Conservation (phyloP, 2,113 vertebrate genomes). For the Hyaena hyaena region DNA sequence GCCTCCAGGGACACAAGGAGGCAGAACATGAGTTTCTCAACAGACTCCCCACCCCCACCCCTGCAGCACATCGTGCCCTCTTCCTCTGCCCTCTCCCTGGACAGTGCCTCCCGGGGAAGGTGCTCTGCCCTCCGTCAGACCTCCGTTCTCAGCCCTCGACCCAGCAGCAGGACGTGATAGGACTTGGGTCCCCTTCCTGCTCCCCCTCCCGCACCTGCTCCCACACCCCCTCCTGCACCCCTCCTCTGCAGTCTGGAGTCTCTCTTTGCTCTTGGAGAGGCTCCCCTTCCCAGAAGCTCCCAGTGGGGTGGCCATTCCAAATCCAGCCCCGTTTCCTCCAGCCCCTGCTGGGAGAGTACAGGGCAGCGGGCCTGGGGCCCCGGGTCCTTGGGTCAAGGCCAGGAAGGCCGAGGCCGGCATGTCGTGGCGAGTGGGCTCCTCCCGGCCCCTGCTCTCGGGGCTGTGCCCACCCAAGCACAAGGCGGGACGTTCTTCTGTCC, state of each 20-base stretch:
- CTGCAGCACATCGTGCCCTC: not conserved
- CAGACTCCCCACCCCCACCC: not conserved
- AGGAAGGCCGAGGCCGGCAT: not conserved
- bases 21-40: slow-evolving; percentile 78
- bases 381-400: not conserved
- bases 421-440: rapidly evolving
- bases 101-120: not conserved
- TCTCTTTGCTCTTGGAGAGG: not conserved
- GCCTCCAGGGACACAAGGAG: slow-evolving; percentile 76
- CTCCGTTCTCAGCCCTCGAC: not conserved
- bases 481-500: rapidly evolving
- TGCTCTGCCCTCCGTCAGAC: rapidly evolving
- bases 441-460: too few species aligned
- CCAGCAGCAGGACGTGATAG: not conserved
- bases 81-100: not conserved
- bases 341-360: rapidly evolving
- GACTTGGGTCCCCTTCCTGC: not conserved
- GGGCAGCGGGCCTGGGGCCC: not conserved
- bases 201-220: too few species aligned
- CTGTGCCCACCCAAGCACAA: rapidly evolving
- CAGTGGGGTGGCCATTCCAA: not conserved
- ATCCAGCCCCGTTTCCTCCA: not conserved
- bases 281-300: too few species aligned
- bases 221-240: too few species aligned
- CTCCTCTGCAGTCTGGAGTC: not conserved